phyloP scores from a whole-genome alignment of 2,888 invertebrate species.

The Catotricha subobsoleta region DNA sequence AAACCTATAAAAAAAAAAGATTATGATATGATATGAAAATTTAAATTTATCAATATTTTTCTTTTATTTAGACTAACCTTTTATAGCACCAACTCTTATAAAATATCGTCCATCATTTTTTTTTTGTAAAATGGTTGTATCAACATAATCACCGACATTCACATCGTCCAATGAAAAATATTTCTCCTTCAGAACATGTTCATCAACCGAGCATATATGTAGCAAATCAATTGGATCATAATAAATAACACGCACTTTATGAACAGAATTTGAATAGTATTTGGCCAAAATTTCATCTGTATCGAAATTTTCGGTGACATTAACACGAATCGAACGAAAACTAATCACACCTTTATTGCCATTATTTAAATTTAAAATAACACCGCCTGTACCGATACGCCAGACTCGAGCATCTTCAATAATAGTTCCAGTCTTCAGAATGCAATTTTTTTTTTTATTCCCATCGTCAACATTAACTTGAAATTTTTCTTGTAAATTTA shows the following conservation, averaged over 20 bases:
- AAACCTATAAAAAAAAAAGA: slow-evolving; percentile 27
- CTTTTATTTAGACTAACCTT: slow-evolving; percentile 23
- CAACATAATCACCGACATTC: slow-evolving; percentile 35
- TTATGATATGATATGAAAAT: neutral
- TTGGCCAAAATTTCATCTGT: slow-evolving; percentile 25
- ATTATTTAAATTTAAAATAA: slow-evolving; percentile 22
- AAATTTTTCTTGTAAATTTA: slow-evolving; percentile 18
- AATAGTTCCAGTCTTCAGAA: slow-evolving; percentile 39
- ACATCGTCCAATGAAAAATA: slow-evolving; percentile 36
- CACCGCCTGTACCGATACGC: slow-evolving; percentile 27
- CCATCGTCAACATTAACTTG: neutral
- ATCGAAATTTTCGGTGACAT: slow-evolving; percentile 25
- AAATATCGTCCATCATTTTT: slow-evolving; percentile 33
- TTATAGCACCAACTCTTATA: slow-evolving; percentile 34
- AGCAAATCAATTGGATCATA: slow-evolving; percentile 46
- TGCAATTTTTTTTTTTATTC: no score
- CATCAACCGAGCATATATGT: slow-evolving; percentile 49
- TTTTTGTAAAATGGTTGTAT: slow-evolving; percentile 33
- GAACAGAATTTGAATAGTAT: slow-evolving; percentile 25
- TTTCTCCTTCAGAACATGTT: slow-evolving; percentile 35
- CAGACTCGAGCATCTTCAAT: slow-evolving; percentile 38
- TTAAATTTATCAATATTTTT: no score
- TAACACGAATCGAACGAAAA: slow-evolving; percentile 20
- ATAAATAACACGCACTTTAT: slow-evolving; percentile 40
- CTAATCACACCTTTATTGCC: slow-evolving; percentile 24